Percentiles rank a stretch among this genome's conserved stretches.
Evolutionary conservation across 2,888 invertebrate genomes (phyloP).

Genomic region (Lasioglossum leucozonium): DNA sequence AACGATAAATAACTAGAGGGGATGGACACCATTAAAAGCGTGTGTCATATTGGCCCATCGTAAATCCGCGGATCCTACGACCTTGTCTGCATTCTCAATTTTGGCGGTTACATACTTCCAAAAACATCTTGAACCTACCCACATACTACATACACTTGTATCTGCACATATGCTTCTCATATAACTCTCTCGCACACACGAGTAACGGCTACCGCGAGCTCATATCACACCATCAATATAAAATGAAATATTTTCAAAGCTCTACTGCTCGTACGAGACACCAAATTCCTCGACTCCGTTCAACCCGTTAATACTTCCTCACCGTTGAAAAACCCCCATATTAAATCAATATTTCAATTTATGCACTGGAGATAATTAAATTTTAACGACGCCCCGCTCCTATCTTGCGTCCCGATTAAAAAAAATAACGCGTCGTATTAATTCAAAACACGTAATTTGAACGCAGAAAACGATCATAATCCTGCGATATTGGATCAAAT

Average conservation of each 20-base stretch:
- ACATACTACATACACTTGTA: neutral
- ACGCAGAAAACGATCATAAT: neutral
- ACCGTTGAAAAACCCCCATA: neutral
- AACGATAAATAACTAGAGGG: slow-evolving; percentile 20
- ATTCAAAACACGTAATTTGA: neutral
- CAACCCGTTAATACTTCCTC: neutral
- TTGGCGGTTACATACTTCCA: slow-evolving; percentile 38
- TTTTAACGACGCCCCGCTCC: neutral
- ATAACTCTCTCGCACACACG: neutral
- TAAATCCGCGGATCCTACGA: slow-evolving; percentile 26
- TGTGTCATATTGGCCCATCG: neutral
- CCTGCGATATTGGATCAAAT: neutral
- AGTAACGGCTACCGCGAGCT: neutral
- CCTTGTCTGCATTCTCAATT: slow-evolving; percentile 36
- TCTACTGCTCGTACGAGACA: neutral
- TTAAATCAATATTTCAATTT: slow-evolving; percentile 16
- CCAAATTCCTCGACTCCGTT: neutral
- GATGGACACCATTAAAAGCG: slow-evolving; percentile 18
- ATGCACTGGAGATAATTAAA: neutral
- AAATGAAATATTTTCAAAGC: neutral
- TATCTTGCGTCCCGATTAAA: neutral
- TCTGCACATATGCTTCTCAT: slow-evolving; percentile 10
- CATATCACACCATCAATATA: neutral
- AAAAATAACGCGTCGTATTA: neutral
- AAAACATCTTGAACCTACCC: slow-evolving; percentile 24